Evolutionary conservation across 2,797 vertebrate genomes (phyloP).

Genomic region (Eurystomus glaucurus): DNA sequence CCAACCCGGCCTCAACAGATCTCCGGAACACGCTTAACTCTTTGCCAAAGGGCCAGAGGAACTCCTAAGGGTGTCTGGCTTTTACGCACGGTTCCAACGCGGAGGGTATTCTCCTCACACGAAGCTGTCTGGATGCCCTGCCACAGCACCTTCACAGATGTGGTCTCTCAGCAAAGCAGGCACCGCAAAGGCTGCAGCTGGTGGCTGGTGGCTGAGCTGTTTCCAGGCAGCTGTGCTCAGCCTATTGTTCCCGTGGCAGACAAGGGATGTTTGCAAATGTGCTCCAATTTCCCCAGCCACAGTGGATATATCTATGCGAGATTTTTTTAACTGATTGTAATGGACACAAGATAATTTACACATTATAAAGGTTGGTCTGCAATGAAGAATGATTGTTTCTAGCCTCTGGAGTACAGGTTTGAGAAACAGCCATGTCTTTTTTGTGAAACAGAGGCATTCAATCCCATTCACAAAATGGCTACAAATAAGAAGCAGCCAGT

Average conservation of each 20-base stretch:
- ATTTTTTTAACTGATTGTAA: background rate
- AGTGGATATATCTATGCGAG: background rate
- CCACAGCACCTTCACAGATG: background rate
- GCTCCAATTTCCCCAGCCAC: background rate
- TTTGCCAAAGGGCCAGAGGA: background rate
- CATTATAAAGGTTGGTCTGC: background rate
- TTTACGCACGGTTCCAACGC: accelerated
- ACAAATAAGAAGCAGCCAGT: background rate
- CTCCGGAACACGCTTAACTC: background rate
- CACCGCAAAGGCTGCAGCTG: conserved; percentile 29
- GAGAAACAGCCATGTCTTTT: conserved; percentile 6
- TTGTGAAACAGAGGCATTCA: background rate
- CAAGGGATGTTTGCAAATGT: conserved; percentile 26
- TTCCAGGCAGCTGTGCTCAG: conserved; percentile 48
- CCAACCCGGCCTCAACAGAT: accelerated
- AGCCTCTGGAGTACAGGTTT: background rate
- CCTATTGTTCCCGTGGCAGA: background rate
- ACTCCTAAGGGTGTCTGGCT: background rate
- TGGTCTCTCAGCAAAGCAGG: background rate
- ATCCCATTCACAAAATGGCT: conserved; percentile 11
- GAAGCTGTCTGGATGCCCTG: background rate
- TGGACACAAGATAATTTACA: background rate
- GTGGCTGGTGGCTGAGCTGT: background rate
- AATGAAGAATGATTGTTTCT: background rate
- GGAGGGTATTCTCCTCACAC: background rate